Conservation (phyloP, 2,113 vertebrate genomes). For the Dinomys branickii region DNA sequence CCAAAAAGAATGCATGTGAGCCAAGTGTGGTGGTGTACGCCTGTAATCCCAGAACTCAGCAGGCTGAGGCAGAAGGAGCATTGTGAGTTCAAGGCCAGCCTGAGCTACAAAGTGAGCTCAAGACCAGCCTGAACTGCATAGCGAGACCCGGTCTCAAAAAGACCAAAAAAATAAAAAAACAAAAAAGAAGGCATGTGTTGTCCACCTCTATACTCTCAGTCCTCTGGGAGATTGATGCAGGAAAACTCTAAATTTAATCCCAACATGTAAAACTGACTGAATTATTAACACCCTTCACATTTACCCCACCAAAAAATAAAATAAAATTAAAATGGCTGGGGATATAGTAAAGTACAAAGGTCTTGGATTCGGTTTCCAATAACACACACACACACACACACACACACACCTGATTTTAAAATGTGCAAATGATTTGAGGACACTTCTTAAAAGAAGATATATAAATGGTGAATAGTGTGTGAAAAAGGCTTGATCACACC, state of each 20-base stretch:
- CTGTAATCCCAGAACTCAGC: no score
- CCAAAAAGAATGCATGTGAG: background rate
- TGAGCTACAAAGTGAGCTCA: no score
- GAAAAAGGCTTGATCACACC: background rate
- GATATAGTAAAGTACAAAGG: background rate
- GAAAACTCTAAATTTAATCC: background rate
- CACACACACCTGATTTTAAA: background rate
- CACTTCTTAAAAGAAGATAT: background rate
- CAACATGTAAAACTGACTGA: background rate
- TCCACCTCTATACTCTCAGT: background rate
- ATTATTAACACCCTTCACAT: background rate
- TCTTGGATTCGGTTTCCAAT: background rate
- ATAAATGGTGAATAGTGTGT: background rate
- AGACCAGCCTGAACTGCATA: no score
- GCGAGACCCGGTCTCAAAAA: no score
- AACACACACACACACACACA: background rate
- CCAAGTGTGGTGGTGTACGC: no score
- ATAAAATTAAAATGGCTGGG: background rate
- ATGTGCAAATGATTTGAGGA: background rate
- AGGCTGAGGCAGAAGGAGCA: no score
- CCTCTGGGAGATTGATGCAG: background rate
- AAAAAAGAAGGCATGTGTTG: background rate
- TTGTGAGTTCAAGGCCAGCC: no score
- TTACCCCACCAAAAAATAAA: background rate
- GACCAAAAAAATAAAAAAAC: no score